Evolutionary conservation across 2,888 invertebrate species (phyloP).

Genomic region (Hemistola chrysoprasaria): DNA sequence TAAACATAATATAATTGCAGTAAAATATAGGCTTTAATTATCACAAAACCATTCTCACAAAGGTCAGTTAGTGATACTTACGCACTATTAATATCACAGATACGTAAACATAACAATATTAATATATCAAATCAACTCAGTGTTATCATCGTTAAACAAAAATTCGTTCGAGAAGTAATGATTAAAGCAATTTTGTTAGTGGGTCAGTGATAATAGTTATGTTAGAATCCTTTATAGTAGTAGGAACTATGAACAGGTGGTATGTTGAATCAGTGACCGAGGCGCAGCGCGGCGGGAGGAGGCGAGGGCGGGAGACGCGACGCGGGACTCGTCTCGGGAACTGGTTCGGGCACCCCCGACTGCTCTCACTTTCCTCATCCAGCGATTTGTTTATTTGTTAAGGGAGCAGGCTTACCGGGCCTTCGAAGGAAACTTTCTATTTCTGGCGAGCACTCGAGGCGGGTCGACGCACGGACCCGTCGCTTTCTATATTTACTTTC

Average conservation of each 20-base stretch:
- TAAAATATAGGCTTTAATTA: no score
- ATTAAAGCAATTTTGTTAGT: constrained; percentile 59
- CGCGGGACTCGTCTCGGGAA: constrained; percentile 44
- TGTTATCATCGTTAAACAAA: constrained; percentile 23
- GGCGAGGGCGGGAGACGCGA: constrained; percentile 26
- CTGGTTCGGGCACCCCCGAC: constrained; percentile 64
- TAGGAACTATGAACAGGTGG: constrained; percentile 38
- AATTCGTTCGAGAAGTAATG: constrained; percentile 41
- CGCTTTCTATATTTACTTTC: constrained; percentile 80
- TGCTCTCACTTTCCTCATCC: constrained; percentile 77
- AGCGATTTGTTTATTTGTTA: constrained; percentile 74
- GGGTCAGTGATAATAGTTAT: constrained; percentile 55
- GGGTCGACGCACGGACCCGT: constrained; percentile 71
- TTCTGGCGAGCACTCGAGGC: constrained; percentile 71
- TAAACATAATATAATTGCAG: no score
- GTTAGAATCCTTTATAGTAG: constrained; percentile 34
- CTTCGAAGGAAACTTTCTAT: constrained; percentile 78
- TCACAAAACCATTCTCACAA: no score
- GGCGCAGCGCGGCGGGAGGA: constrained; percentile 1
- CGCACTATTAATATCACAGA: no score
- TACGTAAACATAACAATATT: background rate
- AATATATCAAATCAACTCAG: constrained; percentile 8
- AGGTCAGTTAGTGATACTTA: no score
- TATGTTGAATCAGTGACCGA: constrained; percentile 25
- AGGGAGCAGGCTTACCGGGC: constrained; percentile 61